Evolutionary conservation across 2,888 invertebrate genomes (phyloP), one percentile per base, ranked within the genome.

Genomic region (Eilema griseolum): DNA sequence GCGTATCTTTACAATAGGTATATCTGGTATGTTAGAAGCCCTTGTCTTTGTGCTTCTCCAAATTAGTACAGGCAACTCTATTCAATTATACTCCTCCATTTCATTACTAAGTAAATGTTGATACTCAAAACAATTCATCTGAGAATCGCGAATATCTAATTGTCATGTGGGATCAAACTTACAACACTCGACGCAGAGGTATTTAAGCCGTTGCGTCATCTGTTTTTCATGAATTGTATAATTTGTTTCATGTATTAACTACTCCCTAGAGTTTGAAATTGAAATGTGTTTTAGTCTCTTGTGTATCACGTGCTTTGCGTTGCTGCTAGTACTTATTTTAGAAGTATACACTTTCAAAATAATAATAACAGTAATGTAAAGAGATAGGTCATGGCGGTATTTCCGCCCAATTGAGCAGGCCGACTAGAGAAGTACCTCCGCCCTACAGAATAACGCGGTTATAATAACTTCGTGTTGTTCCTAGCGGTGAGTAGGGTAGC

Each of bases 161-260:
- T 52, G n/a, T 52, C 52, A 52, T 52, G n/a, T 52, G 52, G n/a
- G 52, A 52, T 52, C n/a, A 52, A 52, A n/a, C 52, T 52, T 52
- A 52, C 10, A n/a, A 52, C 52, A 52, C 52, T 52, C 52, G 52
- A 52, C 52, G n/a, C 52, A n/a, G 10, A 20, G 52, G 52, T 52
- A 52, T 8, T 52, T 52, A 52, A 52, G n/a, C 52, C 52, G 52
- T n/a, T 52, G 46, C 20, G 52, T 52, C n/a, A 52, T 52, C n/a
- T 52, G n/a, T 52, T 52, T n/a, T 52, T 52, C 52, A 52, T 52
- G n/a, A 52, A 52, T 52, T 52, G 20, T 10, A 2, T 20, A n/a
- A 10, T 20, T 52, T 52, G 52, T 52, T 52, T 52, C 52, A n/a
- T n/a, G n/a, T n/a, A n/a, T 52, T 8, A n/a, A 5, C 20, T 46